Base-by-base conservation (phyloP, 2,888 invertebrate genomes). In the Pterostichus niger region DNA sequence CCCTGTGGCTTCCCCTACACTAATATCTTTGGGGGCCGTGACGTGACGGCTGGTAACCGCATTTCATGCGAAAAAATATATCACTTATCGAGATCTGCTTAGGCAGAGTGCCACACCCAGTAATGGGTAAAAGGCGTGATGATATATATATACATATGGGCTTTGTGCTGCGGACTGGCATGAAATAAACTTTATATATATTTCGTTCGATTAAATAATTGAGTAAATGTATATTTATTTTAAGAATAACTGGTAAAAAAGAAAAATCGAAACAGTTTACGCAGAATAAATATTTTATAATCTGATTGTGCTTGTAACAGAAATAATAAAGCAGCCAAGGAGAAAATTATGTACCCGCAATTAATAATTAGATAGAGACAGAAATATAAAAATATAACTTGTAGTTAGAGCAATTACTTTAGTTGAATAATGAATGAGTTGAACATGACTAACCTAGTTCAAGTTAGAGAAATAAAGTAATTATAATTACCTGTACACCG, bases 401-500 rank as follows among this genome's bases (percentile, higher is more conserved):
- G 5, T 49, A 49, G 0, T 49, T 49, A 49, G 13, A 49, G 49
- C 13, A 49, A 49, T 49, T 49, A 49, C 11, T 49, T n/a, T 10
- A 2, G 10, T 49, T 49, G 49, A 49, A 49, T 49, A 49, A 49
- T 49, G 13, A 49, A 49, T 49, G 49, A 11, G 49, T 49, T 49
- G 49, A n/a, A 10, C 40, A 40, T 40, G 40, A 40, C 7, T 9
- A 40, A 49, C 49, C 49, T 2, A 49, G 49, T 49, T 49, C 0
- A 6, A 1, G 0, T 49, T 6, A 49, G 24, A 24, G 24, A 24
- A 24, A 9, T 49, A 1, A 49, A 4, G 4, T 49, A 49, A 49
- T 49, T 33, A 89, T 88, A 5, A 88, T 56, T 71, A 71, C 68
- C 54, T 52, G 82, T 17, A 76, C 82, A 56, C 84, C 83, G 56